Conservation (phyloP, 2,797 vertebrate genomes). For the Lepidocolaptes lacrymiger region DNA sequence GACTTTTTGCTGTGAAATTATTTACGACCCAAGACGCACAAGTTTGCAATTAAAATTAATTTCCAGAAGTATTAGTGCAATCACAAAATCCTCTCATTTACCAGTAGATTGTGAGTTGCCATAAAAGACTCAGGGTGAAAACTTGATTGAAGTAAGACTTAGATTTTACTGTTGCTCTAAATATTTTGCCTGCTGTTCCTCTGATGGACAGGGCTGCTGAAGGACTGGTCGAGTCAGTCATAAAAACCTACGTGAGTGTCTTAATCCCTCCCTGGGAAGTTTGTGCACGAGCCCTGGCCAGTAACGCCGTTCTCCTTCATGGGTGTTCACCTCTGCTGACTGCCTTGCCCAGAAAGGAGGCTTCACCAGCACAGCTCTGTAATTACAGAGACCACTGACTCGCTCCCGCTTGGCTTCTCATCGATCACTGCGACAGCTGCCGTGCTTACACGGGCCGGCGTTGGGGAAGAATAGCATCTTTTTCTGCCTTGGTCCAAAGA, state of each 20-base stretch:
- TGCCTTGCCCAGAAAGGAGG: constrained; percentile 15
- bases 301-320: background rate
- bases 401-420: constrained; percentile 27
- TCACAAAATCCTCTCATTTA: background rate
- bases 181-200: constrained; percentile 58
- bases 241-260: constrained; percentile 54
- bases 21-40: background rate
- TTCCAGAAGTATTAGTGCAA: background rate
- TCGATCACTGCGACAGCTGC: constrained; percentile 18
- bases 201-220: constrained; percentile 58
- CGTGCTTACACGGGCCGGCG: background rate
- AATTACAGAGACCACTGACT: background rate
- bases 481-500: constrained; percentile 16
- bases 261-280: constrained; percentile 24
- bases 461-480: background rate
- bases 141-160: background rate
- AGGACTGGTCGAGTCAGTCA: constrained; percentile 56
- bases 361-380: constrained; percentile 26
- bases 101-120: background rate
- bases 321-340: constrained; percentile 12
- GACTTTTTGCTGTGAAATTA: constrained; percentile 10
- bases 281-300: constrained; percentile 21
- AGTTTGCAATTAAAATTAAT: background rate
- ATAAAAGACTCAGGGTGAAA: constrained; percentile 1
- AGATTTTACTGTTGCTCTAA: constrained; percentile 46